Percentiles rank a stretch among this genome's conserved stretches.
These are phyloP conservation scores for Austrolebias charrua DNA, from an alignment of 2,797 vertebrate species.

Conservation along the genomic window DNA sequence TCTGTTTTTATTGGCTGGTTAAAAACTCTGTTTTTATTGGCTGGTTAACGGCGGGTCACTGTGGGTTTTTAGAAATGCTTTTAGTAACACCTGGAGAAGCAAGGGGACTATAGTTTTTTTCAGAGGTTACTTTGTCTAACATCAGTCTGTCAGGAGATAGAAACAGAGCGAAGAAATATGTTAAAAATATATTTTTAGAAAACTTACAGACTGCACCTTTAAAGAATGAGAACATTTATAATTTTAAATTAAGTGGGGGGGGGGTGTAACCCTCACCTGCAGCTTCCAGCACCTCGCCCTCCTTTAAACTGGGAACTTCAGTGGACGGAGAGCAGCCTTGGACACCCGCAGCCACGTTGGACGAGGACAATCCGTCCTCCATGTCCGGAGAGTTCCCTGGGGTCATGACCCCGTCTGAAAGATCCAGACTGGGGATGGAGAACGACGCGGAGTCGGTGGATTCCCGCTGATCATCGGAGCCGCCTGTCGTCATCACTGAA, in stretches of 20 bases:
- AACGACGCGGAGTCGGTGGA: slow-evolving; percentile 72
- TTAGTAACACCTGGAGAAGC: no score
- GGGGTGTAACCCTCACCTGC: slow-evolving; percentile 40
- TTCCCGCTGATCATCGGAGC: slow-evolving; percentile 63
- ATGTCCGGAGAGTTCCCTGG: slow-evolving; percentile 55
- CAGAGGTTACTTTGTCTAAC: no score
- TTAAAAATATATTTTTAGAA: no score
- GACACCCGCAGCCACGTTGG: slow-evolving; percentile 46
- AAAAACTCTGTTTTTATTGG: no score
- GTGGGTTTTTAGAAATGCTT: no score
- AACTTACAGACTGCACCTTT: no score
- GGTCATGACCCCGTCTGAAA: slow-evolving; percentile 52
- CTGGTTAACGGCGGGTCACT: no score
- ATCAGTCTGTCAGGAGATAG: no score
- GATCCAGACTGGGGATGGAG: slow-evolving; percentile 73
- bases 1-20: no score
- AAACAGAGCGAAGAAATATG: no score
- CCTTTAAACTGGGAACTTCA: slow-evolving; percentile 37
- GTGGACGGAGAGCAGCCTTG: slow-evolving; percentile 40
- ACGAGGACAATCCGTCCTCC: slow-evolving; percentile 60
- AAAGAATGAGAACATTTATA: no score
- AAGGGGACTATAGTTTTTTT: no score
- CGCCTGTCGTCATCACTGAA: slow-evolving; percentile 32
- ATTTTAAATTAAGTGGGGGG: not conserved
- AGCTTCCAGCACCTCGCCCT: slow-evolving; percentile 25